Base-by-base conservation (phyloP, 2,797 vertebrate species). In the Botia almorhae region DNA sequence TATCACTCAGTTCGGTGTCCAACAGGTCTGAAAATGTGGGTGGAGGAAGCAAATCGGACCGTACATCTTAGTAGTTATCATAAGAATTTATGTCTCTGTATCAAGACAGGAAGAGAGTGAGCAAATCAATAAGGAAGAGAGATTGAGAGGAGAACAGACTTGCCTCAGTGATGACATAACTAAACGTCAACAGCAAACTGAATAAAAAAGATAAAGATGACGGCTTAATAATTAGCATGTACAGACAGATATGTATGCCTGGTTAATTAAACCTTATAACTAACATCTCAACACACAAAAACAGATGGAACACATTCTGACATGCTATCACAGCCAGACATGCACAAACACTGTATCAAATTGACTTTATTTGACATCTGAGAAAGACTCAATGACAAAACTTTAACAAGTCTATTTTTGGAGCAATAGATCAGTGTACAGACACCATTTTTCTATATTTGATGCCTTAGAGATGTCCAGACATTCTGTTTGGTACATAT, bases 51-150 rank as follows among this genome's bases (percentile, higher is more conserved):
- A 46, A 69, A 74, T 76, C 36, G 53, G 69, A 43, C 53, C 29
- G 76, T 75, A 84, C 76, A 85, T 80, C 80, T 48, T 69, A 53
- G 72, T 36, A 76, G 4, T 43, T 50, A 64, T 68, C 60, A 84
- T 84, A 65, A 81, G 83, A 46, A 83, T 85, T 83, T 83, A 81
- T 81, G 72, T 77, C 53, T 79, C 23, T 0, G 16, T 84, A 53
- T 77, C 50, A 51, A 50, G 48, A 60, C 65, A 75, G 56, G 48
- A 50, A 19, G 43, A 76, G 56, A 50, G 39, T 7, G 67, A 55
- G 63, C 46, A 76, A 80, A 82, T 84, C 81, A 81, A 76, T 85
- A 67, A 78, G 53, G 36, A 39, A 69, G 46, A 67, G 48, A 76
- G 80, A 61, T 26, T 65, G 39, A 50, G 74, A 36, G 64, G 58